Base-by-base conservation (phyloP, 1,140 invertebrate species). In the Apis cerana region DNA sequence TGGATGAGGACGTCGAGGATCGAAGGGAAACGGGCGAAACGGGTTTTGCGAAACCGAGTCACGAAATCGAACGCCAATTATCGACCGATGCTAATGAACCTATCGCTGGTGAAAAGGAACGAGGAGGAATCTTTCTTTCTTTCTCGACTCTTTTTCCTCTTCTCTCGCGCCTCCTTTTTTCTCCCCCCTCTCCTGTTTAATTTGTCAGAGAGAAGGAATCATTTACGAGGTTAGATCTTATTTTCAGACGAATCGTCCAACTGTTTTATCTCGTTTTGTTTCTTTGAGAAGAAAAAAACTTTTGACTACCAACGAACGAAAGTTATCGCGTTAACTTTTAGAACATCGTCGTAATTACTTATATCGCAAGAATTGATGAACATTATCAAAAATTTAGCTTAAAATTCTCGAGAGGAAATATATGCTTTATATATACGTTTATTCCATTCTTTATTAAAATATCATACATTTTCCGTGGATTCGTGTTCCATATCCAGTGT, bases 11-110 rank as follows among this genome's bases (percentile, higher is more conserved):
- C 62, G 65, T 81, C 70, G 54, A 59, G 23, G 64, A 82, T 81
- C 4, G 33, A 43, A 43, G 0, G 33, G 5, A 5, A 33, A 1
- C 2, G 33, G 2, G 33, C 62, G 70, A 17, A 17, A 43, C 54
- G 58, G 75, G 72, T 76, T 76, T 82, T 70, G 72, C 77, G 58
- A 75, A 84, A 56, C 80, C 83, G 33, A 82, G 83, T 84, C 83
- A 84, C 83, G 83, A 70, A 33, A 70, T 48, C 58, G 62, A 52
- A 43, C 33, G 72, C 72, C 80, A 84, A 84, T 84, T 84, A 84
- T 81, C 83, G 65, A 43, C 58, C 48, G 33, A 75, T 50, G 56
- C 80, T 84, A 82, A 84, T 76, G 83, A 84, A 84, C 58, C 83
- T 74, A 82, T 70, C n/a, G 69, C 70, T 58, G 13, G 50, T 33